phyloP scores from a whole-genome alignment of 1,140 invertebrate species.

The Drosophila kohkoa region DNA sequence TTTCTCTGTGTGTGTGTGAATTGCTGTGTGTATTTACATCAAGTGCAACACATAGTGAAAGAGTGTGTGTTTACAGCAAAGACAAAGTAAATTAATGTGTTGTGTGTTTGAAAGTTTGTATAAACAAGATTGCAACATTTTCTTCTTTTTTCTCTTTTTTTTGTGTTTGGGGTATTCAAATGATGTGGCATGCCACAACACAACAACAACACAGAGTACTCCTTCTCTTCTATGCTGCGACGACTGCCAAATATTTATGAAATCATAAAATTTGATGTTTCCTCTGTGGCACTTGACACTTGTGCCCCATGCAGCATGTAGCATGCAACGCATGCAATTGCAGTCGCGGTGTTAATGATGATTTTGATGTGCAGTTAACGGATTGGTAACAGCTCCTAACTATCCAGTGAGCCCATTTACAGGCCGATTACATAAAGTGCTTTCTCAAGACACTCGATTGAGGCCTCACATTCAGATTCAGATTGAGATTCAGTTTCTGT shows the following conservation, averaged over 20 bases:
- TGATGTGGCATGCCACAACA: conserved; percentile 25
- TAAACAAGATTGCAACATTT: conserved; percentile 67
- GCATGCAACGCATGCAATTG: conserved; percentile 23
- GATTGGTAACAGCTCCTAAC: conserved; percentile 65
- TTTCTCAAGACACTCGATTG: conserved; percentile 9
- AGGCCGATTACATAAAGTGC: conserved; percentile 75
- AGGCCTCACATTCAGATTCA: not conserved
- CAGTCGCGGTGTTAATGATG: conserved; percentile 74
- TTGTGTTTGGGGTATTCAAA: conserved; percentile 6
- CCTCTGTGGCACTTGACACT: conserved; percentile 75
- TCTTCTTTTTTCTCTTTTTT: no score
- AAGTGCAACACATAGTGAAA: conserved; percentile 20
- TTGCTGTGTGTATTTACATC: conserved; percentile 22
- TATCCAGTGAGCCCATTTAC: conserved; percentile 43
- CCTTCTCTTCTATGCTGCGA: not conserved
- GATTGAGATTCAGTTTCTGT: not conserved
- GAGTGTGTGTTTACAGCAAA: conserved; percentile 68
- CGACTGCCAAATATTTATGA: conserved; percentile 79
- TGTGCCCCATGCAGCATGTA: conserved; percentile 35
- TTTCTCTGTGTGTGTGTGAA: no score
- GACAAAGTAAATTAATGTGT: conserved; percentile 81
- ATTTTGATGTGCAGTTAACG: conserved; percentile 83
- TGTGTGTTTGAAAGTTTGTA: conserved; percentile 68
- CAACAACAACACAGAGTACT: not conserved
- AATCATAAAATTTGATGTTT: conserved; percentile 85